Evolutionary conservation across 2,888 invertebrate genomes (phyloP), one percentile per base, ranked within the genome.

Genomic region (Megaustenia siamemsis): DNA sequence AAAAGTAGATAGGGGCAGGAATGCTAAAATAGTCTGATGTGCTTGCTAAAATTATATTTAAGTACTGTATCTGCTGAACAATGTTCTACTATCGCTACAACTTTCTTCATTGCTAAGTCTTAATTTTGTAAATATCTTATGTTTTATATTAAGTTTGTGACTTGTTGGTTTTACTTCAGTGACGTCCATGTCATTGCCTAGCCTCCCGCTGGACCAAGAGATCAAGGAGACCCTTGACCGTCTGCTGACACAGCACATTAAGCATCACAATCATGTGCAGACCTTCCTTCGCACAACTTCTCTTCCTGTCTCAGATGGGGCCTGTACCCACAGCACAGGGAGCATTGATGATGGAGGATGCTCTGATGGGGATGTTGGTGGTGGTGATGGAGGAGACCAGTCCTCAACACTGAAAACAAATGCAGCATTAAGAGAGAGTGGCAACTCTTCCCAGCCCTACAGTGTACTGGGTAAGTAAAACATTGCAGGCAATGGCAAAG

Each of bases 211-310:
- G 21, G 80, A 80, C 10, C 49, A 63, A 21, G 80, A 80, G 38
- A 45, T 84, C 35, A 80, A 80, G 28, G 80, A 68, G 38, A 73
- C 84, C 15, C 73, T 84, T 8, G 84, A 80, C 49, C 71, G 84
- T 10, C 71, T 84, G 53, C 66, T 84, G 53, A 75, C 53, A 4
- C 79, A 80, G 35, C 84, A 84, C 35, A 73, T 66, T 38, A 15
- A 21, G 1, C 73, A 84, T 68, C 49, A 75, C 6, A 63, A 79
- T 49, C 73, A 73, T n/a, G 32, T 79, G 10, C 79, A 80, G 0
- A 12, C 79, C 28, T 84, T 80, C 43, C 84, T 84, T 4, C 71
- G 80, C 12, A 75, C 79, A 6, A 45, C 80, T 49, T 80, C 75
- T 45, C 68, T 75, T 35, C 83, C 83, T 6, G 83, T 53, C 71